These are phyloP conservation scores for Ophraella communa DNA, from an alignment of 2,888 invertebrate genomes.

Conservation along the genomic window DNA sequence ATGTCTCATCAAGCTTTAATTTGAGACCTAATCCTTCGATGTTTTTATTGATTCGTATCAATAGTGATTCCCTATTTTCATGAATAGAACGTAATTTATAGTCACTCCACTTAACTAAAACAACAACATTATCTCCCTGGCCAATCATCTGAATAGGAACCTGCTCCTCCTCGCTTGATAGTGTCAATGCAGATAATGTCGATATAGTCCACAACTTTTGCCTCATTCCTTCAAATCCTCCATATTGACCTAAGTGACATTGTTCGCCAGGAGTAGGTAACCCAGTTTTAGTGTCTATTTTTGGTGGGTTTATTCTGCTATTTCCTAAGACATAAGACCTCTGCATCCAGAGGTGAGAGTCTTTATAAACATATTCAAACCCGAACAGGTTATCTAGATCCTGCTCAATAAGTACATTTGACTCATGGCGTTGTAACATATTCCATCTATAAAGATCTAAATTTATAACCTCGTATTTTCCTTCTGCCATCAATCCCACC, in stretches of 20 bases:
- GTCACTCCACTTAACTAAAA: not conserved
- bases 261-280: not conserved
- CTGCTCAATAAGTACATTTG: not conserved
- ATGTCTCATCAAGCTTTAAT: not conserved
- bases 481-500: not conserved
- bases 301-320: constrained; percentile 4
- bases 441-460: constrained; percentile 5
- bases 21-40: too few relatives aligned
- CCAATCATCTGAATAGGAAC: not conserved
- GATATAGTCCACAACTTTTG: constrained; percentile 9
- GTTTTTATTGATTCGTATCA: too few relatives aligned
- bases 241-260: constrained; percentile 7
- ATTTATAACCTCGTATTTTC: not conserved
- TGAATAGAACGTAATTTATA: too few relatives aligned
- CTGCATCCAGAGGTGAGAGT: constrained; percentile 16
- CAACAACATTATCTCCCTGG: constrained; percentile 6
- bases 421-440: constrained; percentile 4
- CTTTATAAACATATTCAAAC: not conserved
- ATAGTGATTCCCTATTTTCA: too few relatives aligned
- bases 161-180: not conserved
- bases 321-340: not conserved
- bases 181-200: not conserved
- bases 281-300: not conserved
- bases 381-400: not conserved
- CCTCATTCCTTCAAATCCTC: constrained; percentile 16